A percentile compares a stretch with the other conserved stretches of the same genome.
Conservation (phyloP, 2,113 vertebrate genomes). For the Ascaphus truei region DNA sequence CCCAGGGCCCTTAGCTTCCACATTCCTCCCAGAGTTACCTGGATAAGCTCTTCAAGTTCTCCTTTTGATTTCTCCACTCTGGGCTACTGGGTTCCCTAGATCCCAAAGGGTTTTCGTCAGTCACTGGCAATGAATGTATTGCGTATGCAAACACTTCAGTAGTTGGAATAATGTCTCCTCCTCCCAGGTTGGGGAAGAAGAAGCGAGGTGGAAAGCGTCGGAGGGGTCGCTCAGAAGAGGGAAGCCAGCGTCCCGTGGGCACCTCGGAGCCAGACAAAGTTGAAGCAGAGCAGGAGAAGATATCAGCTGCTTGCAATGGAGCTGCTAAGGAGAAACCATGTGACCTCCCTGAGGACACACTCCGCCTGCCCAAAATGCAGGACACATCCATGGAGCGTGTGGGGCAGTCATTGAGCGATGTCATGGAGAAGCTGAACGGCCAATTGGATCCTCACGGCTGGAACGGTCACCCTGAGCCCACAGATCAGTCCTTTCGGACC, state of each 20-base stretch:
- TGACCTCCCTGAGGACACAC: neutral
- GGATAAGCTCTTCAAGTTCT: too few relatives aligned
- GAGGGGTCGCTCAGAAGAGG: slow-evolving; percentile 61
- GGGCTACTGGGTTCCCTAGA: too few relatives aligned
- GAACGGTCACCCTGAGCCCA: slow-evolving; percentile 38
- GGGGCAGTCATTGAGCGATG: slow-evolving; percentile 81
- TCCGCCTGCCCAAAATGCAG: slow-evolving; percentile 78
- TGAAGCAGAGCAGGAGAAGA: neutral
- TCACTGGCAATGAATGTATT: too few relatives aligned
- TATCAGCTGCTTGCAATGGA: neutral
- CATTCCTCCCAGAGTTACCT: too few relatives aligned
- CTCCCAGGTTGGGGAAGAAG: slow-evolving; percentile 78
- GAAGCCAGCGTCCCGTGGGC: accelerated
- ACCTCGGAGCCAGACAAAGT: slow-evolving; percentile 21
- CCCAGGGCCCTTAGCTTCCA: too few relatives aligned
- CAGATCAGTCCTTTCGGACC: slow-evolving; percentile 86
- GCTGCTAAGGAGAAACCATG: neutral
- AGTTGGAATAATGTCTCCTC: too few relatives aligned
- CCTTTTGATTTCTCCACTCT: too few relatives aligned
- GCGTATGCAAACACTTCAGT: too few relatives aligned
- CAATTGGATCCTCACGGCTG: slow-evolving; percentile 67
- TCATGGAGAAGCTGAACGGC: slow-evolving; percentile 79
- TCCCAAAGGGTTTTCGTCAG: too few relatives aligned
- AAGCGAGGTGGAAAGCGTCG: slow-evolving; percentile 80
- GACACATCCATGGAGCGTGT: slow-evolving; percentile 88